A percentile compares a stretch with the other conserved stretches of the same genome.
phyloP scores from a whole-genome alignment of 2,113 vertebrate genomes.

The Antechinus stuartii region DNA sequence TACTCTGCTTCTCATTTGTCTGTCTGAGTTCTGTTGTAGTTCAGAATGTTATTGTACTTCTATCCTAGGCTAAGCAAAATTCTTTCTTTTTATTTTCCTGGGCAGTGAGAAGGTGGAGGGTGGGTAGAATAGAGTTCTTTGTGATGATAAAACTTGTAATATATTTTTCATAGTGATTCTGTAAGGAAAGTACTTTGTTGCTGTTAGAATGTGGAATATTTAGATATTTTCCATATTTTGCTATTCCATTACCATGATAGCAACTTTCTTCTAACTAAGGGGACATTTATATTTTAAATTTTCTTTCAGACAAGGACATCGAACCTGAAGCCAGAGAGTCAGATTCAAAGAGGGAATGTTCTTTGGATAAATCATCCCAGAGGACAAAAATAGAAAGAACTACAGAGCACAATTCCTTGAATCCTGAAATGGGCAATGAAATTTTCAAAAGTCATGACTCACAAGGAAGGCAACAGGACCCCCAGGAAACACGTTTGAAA shows the following conservation, averaged over 20 bases:
- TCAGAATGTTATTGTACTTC: not conserved
- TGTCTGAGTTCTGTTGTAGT: not conserved
- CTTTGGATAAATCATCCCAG: not conserved
- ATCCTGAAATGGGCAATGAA: conserved; percentile 19
- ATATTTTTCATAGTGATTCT: not conserved
- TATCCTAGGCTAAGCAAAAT: not conserved
- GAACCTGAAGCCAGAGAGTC: not conserved
- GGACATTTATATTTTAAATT: not conserved
- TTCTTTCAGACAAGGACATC: conserved; percentile 9
- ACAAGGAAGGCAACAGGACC: not conserved
- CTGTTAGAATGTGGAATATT: not conserved
- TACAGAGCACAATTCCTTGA: not conserved
- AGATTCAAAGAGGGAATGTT: not conserved
- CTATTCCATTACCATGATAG: not conserved
- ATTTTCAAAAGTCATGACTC: not conserved
- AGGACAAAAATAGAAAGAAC: not conserved
- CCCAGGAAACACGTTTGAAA: not conserved
- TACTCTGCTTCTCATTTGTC: not conserved
- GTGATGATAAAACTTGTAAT: not conserved
- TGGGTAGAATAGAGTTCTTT: not conserved
- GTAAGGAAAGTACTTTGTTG: not conserved
- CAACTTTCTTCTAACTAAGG: not conserved
- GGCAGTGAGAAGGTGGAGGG: not conserved
- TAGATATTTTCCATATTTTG: not conserved
- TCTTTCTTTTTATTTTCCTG: not conserved